Evolutionary conservation across 2,797 vertebrate species (phyloP), one percentile per base, ranked within the genome.

Genomic region (Enteromius treurensis): DNA sequence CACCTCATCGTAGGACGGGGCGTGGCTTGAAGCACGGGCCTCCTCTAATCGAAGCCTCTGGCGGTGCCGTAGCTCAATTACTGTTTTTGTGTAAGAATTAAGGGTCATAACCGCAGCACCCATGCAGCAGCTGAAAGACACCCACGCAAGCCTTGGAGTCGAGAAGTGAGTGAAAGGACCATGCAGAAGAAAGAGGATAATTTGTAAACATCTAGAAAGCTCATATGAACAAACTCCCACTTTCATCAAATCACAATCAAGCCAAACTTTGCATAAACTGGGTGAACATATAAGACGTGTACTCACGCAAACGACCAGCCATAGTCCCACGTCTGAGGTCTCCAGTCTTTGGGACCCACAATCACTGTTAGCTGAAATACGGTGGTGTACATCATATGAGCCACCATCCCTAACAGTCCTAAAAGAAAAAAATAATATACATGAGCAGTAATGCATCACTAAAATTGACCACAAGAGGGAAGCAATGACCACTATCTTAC

Each of bases 51-150:
- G 90, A 13, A 94, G 91, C 83, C 93, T 93, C 90, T 93, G 93
- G 11, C 89, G 90, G 87, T 93, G 94, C 1, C 90, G 93, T 55
- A 95, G 91, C 90, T 96, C 95, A 3, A 96, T 94, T 86, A 95
- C 91, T 37, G 96, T 97, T 89, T 97, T 97, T 14, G 96, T 96
- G 92, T 97, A 97, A 74, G 95, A 95, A 91, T 97, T 97, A 84
- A 96, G 94, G 0, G 95, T 96, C 81, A 96, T 91, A 55, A 96
- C 95, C 0, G 96, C 95, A 13, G 96, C 94, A 0, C 94, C 95
- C 96, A 97, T 96, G 79, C 96, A 97, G 87, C 95, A 95, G 15
- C 95, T 96, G 87, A 97, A 96, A 77, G 96, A 97, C 77, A 96
- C 91, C 96, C 96, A 97, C 81, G 96, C 96, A 53, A 96, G 87